Percentiles rank a stretch among this genome's conserved stretches.
phyloP scores from a whole-genome alignment of 2,113 vertebrate species.

The Lanius ludovicianus region DNA sequence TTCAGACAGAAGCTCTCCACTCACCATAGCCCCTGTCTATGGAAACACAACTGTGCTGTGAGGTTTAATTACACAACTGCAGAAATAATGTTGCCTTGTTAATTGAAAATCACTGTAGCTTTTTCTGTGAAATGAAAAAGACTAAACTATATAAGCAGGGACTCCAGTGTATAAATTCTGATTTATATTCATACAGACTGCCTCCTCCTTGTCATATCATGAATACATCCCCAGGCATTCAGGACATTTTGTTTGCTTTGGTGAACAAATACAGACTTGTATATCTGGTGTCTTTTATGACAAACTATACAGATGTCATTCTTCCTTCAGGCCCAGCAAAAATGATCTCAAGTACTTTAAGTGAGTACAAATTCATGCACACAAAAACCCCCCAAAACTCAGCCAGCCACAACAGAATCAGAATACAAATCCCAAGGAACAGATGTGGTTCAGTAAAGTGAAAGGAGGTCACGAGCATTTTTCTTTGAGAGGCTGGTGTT shows the following conservation, averaged over 20 bases:
- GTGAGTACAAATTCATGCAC: background rate
- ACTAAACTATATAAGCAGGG: background rate
- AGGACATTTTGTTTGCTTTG: background rate
- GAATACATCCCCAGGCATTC: background rate
- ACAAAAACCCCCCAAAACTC: background rate
- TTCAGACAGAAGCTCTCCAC: background rate
- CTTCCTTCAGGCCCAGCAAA: background rate
- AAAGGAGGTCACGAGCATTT: background rate
- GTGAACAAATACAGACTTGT: background rate
- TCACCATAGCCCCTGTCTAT: rapidly evolving
- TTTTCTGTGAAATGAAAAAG: background rate
- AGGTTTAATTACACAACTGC: background rate
- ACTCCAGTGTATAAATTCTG: background rate
- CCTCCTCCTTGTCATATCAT: background rate
- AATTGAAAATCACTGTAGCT: background rate
- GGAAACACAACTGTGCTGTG: rapidly evolving
- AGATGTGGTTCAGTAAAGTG: background rate
- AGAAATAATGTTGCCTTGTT: background rate
- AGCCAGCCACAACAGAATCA: background rate
- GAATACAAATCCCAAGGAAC: background rate
- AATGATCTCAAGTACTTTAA: background rate
- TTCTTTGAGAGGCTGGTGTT: background rate
- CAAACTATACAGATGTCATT: background rate
- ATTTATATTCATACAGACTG: background rate
- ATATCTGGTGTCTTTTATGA: background rate